phyloP scores from a whole-genome alignment of 2,113 vertebrate species.

The Phocoena sinus region DNA sequence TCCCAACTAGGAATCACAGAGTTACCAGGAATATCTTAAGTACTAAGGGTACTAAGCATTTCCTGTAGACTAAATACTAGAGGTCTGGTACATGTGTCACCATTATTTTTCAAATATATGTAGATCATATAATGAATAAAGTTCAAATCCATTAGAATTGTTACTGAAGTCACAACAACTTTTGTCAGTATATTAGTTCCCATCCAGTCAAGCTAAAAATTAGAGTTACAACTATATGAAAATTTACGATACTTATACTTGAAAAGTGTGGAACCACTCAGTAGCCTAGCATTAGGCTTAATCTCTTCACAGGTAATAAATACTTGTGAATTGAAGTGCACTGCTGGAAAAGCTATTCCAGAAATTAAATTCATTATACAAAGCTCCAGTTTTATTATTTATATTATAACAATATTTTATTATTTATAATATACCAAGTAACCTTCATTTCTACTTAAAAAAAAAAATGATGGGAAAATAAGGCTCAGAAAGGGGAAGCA shows the following conservation, averaged over 20 bases:
- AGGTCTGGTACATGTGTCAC: background rate
- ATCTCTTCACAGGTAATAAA: background rate
- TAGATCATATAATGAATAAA: background rate
- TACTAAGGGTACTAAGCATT: background rate
- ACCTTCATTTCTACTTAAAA: background rate
- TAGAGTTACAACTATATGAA: background rate
- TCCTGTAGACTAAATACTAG: background rate
- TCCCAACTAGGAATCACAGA: background rate
- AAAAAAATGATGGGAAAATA: background rate
- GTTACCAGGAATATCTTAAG: background rate
- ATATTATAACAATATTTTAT: background rate
- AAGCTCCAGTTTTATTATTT: conserved; percentile 14
- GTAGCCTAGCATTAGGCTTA: background rate
- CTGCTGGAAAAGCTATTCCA: background rate
- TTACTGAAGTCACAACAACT: background rate
- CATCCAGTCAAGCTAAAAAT: background rate
- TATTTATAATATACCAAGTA: background rate
- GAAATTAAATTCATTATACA: background rate
- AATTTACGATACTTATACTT: background rate
- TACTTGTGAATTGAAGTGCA: background rate
- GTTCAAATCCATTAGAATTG: background rate
- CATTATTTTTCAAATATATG: background rate
- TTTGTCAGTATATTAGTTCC: background rate
- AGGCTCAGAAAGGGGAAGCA: background rate
- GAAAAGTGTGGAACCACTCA: background rate